Percentiles rank a stretch among this genome's conserved stretches.
Evolutionary conservation across 2,797 vertebrate species (phyloP).

Genomic region (Gymnodraco acuticeps): DNA sequence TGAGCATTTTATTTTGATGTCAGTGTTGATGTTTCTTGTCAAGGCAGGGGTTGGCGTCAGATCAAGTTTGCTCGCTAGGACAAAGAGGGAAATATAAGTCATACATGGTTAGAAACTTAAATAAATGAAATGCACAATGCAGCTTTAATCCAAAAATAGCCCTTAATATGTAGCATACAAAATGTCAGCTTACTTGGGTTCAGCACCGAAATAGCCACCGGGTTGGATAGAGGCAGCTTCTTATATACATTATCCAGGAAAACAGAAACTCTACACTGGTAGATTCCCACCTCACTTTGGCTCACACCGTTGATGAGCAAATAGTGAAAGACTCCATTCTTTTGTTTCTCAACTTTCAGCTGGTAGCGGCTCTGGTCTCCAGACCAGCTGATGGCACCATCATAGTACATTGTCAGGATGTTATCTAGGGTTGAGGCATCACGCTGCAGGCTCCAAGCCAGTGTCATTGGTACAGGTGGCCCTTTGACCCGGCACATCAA

Average conservation of each 20-base stretch:
- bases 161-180: neutral
- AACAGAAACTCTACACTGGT: conserved; percentile 74
- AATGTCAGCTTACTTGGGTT: conserved; percentile 72
- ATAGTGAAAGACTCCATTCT: conserved; percentile 12
- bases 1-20: conserved; percentile 81
- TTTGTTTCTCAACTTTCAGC: conserved; percentile 44
- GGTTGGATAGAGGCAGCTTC: conserved; percentile 67
- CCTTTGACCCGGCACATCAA: conserved; percentile 75
- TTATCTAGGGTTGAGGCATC: conserved; percentile 27
- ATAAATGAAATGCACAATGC: neutral
- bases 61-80: conserved; percentile 69
- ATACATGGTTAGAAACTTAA: neutral
- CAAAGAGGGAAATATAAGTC: conserved; percentile 22
- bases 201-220: conserved; percentile 56
- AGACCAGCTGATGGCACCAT: conserved; percentile 76
- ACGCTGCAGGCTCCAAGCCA: conserved; percentile 77
- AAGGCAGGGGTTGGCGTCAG: conserved; percentile 55
- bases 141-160: neutral
- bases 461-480: conserved; percentile 56
- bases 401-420: conserved; percentile 69
- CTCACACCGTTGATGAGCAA: conserved; percentile 72
- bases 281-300: conserved; percentile 68
- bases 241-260: conserved; percentile 67
- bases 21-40: conserved; percentile 51
- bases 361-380: conserved; percentile 74